phyloP scores from a whole-genome alignment of 2,888 invertebrate genomes.

The Lysandra coridon region DNA sequence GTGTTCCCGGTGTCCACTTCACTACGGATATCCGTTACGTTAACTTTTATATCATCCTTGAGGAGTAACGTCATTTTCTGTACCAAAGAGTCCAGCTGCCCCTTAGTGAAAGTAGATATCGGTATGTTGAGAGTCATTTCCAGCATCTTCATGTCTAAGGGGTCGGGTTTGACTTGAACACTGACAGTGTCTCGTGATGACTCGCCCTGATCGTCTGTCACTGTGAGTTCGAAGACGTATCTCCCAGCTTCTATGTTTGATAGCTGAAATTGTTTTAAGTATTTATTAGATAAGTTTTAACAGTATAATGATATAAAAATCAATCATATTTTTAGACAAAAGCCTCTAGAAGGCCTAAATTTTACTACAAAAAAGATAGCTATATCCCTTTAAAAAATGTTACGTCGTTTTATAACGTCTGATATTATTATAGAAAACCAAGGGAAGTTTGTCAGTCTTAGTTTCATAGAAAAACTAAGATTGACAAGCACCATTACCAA shows the following conservation, averaged over 20 bases:
- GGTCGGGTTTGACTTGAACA: slow-evolving; percentile 89
- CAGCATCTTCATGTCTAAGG: slow-evolving; percentile 86
- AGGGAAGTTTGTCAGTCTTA: too few species aligned
- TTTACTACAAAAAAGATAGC: too few species aligned
- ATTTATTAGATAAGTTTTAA: too few species aligned
- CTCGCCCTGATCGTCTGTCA: slow-evolving; percentile 93
- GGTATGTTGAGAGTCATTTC: slow-evolving; percentile 91
- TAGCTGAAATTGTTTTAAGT: slow-evolving; percentile 68
- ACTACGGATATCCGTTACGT: slow-evolving; percentile 78
- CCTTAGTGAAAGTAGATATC: slow-evolving; percentile 75
- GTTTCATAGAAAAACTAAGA: too few species aligned
- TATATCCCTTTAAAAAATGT: too few species aligned
- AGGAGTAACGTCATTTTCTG: slow-evolving; percentile 90
- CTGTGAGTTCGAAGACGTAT: slow-evolving; percentile 94
- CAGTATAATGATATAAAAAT: too few species aligned
- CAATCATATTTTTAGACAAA: too few species aligned
- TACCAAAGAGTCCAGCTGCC: slow-evolving; percentile 86
- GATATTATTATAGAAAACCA: too few species aligned
- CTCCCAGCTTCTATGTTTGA: slow-evolving; percentile 92
- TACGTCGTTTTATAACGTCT: too few species aligned
- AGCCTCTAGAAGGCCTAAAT: too few species aligned
- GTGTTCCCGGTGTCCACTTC: slow-evolving; percentile 83
- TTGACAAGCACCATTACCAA: too few species aligned
- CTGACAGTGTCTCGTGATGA: slow-evolving; percentile 90
- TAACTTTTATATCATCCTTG: slow-evolving; percentile 85